These are phyloP conservation scores for Lasioglossum villosulum DNA, from an alignment of 2,888 invertebrate species.

Conservation along the genomic window DNA sequence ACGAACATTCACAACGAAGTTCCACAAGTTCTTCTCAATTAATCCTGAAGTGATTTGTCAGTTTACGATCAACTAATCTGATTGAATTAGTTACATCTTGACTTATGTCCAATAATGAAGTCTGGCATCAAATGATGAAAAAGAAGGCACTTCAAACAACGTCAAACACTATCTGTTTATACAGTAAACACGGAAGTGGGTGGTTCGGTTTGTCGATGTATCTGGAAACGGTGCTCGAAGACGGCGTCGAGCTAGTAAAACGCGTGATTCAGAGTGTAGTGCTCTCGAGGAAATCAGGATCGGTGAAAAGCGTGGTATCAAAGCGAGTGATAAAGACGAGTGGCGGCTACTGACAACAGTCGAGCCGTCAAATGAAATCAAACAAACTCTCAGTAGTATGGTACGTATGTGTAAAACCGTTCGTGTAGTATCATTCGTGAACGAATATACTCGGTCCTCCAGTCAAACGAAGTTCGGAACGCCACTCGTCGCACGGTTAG, in stretches of 20 bases:
- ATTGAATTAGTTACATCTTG: too few relatives aligned
- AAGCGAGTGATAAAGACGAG: background rate
- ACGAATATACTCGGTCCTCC: background rate
- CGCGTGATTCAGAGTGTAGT: background rate
- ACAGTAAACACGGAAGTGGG: background rate
- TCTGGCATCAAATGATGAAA: too few relatives aligned
- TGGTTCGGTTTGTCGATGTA: background rate
- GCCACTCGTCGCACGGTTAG: constrained; percentile 23
- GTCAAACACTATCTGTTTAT: background rate
- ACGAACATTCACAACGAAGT: too few relatives aligned
- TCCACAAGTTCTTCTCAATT: too few relatives aligned
- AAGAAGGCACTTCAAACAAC: too few relatives aligned
- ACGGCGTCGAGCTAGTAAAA: background rate
- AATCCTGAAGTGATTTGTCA: too few relatives aligned
- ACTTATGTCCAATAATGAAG: too few relatives aligned
- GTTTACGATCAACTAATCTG: too few relatives aligned
- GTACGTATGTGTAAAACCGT: background rate
- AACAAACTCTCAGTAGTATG: constrained; percentile 21
- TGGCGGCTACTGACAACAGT: constrained; percentile 1
- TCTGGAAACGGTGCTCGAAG: background rate
- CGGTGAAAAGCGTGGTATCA: constrained; percentile 3
- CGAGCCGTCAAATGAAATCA: constrained; percentile 44
- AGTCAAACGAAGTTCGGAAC: constrained; percentile 35
- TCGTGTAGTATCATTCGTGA: constrained; percentile 12
- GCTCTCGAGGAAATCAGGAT: constrained; percentile 1